These are phyloP conservation scores for Lontra canadensis DNA, from an alignment of 2,113 vertebrate species.

Conservation along the genomic window DNA sequence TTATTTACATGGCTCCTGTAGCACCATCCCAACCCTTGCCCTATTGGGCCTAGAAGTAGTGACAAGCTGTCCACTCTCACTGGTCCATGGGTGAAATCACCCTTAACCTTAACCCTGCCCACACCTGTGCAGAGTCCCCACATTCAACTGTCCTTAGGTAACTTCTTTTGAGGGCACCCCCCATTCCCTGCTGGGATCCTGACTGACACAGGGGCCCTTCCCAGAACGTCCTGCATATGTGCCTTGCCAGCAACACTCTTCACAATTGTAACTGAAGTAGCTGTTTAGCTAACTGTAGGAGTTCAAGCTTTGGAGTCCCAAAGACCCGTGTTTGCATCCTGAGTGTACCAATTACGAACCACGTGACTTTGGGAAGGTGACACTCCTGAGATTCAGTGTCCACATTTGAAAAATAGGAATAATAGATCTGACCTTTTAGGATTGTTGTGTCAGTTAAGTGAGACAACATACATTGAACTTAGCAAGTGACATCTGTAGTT, in stretches of 20 bases:
- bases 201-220: neutral
- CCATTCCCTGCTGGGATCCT: neutral
- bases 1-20: neutral
- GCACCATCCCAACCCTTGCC: neutral
- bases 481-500: neutral
- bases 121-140: neutral
- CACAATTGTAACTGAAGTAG: no score
- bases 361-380: neutral
- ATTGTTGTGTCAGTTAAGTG: neutral
- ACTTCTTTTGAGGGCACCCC: neutral
- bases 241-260: neutral
- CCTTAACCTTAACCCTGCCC: neutral
- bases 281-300: neutral
- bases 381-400: neutral
- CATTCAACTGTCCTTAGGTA: no score
- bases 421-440: neutral
- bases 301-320: neutral
- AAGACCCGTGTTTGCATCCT: neutral
- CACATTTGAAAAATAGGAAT: neutral
- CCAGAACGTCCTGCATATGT: accelerated
- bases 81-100: accelerated
- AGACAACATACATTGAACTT: neutral
- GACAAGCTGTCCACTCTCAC: neutral
- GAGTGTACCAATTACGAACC: neutral
- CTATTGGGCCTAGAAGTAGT: neutral